Percentiles rank a stretch among this genome's conserved stretches.
Evolutionary conservation across 2,888 invertebrate genomes (phyloP).

Genomic region (Ligdia adustata): DNA sequence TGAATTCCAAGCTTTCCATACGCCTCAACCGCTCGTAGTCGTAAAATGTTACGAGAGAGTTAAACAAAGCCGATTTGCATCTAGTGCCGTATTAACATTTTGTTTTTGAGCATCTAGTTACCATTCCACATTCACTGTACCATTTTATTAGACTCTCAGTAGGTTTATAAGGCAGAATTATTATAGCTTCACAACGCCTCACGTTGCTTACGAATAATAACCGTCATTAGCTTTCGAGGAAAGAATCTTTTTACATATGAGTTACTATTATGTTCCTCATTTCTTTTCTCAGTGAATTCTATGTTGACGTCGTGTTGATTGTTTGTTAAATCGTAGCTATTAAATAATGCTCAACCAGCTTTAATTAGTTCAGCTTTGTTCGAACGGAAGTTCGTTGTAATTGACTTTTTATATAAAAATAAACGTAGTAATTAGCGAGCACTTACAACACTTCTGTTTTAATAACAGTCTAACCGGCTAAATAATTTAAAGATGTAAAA

Average conservation of each 20-base stretch:
- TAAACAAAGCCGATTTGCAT: slow-evolving; percentile 5
- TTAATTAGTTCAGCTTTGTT: slow-evolving; percentile 32
- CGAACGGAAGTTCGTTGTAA: slow-evolving; percentile 39
- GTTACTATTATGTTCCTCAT: slow-evolving; percentile 35
- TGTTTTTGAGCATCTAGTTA: slow-evolving; percentile 4
- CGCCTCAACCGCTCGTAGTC: background rate
- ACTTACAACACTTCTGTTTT: slow-evolving; percentile 29
- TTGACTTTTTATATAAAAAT: slow-evolving; percentile 23
- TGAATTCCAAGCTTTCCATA: background rate
- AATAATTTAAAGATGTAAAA: slow-evolving; percentile 6
- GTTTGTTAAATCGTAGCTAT: slow-evolving; percentile 24
- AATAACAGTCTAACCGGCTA: slow-evolving; percentile 12
- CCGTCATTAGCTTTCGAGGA: slow-evolving; percentile 32
- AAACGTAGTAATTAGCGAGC: slow-evolving; percentile 20
- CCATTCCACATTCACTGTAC: slow-evolving; percentile 5
- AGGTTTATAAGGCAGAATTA: slow-evolving; percentile 28
- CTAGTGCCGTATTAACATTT: background rate
- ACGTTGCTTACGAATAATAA: slow-evolving; percentile 27
- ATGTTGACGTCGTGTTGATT: slow-evolving; percentile 25
- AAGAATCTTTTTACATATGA: slow-evolving; percentile 27
- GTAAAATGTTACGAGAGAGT: background rate
- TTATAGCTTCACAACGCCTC: slow-evolving; percentile 20
- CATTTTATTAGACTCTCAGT: slow-evolving; percentile 10
- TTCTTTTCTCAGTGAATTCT: slow-evolving; percentile 42
- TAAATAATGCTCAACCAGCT: slow-evolving; percentile 21